A percentile compares a stretch with the other conserved stretches of the same genome.
These are phyloP conservation scores for Lingula anatina DNA, from an alignment of 2,888 invertebrate species.

Conservation along the genomic window DNA sequence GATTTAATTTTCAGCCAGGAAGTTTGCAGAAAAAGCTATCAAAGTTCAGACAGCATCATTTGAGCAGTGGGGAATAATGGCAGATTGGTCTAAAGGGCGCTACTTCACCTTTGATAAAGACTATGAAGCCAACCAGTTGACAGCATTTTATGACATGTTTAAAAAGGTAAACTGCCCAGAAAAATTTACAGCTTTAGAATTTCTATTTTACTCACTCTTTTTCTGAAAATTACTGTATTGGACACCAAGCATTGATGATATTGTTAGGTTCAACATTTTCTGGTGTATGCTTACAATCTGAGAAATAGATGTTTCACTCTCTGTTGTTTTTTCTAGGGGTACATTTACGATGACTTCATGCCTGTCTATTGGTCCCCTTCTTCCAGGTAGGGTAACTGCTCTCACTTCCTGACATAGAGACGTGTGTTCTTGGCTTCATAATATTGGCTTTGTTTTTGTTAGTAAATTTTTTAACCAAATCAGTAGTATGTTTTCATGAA, in stretches of 20 bases:
- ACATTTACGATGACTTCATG: constrained; percentile 80
- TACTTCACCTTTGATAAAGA: constrained; percentile 74
- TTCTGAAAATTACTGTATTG: background rate
- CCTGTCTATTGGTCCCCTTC: constrained; percentile 98
- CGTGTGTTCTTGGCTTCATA: background rate
- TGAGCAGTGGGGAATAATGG: constrained; percentile 83
- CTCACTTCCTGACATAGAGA: no score
- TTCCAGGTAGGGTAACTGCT: constrained; percentile 62
- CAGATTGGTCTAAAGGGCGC: constrained; percentile 71
- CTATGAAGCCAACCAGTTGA: constrained; percentile 77
- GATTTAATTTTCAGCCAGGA: constrained; percentile 60
- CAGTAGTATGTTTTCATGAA: no score
- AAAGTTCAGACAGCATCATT: constrained; percentile 62
- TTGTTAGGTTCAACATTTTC: no score
- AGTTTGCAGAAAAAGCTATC: constrained; percentile 74
- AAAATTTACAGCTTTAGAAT: background rate
- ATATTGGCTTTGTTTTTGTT: constrained; percentile 3
- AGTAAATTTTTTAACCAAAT: no score
- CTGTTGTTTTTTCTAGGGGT: no score
- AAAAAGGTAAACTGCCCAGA: no score
- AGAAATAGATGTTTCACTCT: no score
- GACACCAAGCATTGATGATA: no score
- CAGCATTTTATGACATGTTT: constrained; percentile 75
- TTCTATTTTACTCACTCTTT: background rate
- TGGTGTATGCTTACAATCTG: no score